These are phyloP conservation scores for Promerops cafer DNA, from an alignment of 2,113 vertebrate species.

Conservation along the genomic window DNA sequence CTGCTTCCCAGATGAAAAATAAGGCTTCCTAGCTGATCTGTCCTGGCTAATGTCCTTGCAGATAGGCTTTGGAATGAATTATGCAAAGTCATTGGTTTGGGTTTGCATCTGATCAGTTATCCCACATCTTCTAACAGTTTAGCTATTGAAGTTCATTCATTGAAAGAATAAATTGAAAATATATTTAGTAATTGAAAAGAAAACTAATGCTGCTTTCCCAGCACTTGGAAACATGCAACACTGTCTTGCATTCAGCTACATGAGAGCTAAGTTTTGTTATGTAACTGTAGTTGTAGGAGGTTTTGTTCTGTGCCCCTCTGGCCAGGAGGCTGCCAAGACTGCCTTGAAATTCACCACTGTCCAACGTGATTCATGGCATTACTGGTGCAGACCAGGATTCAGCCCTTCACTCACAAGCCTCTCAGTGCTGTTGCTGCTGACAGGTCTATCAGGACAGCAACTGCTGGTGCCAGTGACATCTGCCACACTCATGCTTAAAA, in stretches of 20 bases:
- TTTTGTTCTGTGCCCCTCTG: background rate
- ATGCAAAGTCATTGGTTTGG: background rate
- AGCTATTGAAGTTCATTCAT: background rate
- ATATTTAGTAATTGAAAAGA: background rate
- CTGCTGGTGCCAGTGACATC: background rate
- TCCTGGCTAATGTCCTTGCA: background rate
- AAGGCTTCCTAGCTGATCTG: background rate
- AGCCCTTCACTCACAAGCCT: background rate
- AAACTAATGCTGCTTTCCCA: background rate
- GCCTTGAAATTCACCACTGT: background rate
- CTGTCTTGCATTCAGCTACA: background rate
- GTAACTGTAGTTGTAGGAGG: accelerated
- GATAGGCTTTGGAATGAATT: background rate
- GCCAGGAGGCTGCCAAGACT: background rate
- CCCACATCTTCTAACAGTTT: background rate
- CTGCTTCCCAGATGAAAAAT: constrained; percentile 24
- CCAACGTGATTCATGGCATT: accelerated
- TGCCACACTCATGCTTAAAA: background rate
- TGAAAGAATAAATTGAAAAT: background rate
- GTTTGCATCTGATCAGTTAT: background rate
- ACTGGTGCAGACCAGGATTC: background rate
- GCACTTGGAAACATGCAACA: background rate
- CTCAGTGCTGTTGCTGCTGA: background rate
- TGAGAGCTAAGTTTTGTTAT: background rate
- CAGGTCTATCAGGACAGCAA: background rate